Base-by-base conservation (phyloP, 2,888 invertebrate species). In the Hofmannophila pseudospretella region DNA sequence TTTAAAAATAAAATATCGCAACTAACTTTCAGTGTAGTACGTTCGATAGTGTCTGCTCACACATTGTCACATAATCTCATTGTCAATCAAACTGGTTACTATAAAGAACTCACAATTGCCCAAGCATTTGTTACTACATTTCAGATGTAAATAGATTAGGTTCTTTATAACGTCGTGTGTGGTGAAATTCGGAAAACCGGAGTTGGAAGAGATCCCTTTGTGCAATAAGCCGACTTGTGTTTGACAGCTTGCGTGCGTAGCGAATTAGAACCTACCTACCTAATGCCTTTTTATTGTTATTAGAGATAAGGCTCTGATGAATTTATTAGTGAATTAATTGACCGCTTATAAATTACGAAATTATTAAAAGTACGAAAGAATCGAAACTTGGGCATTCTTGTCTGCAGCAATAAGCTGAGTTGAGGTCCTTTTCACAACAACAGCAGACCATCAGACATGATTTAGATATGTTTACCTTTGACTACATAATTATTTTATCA, bases 121-220 rank as follows among this genome's bases (percentile, higher is more conserved):
- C 26, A 40, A 40, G 14, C 29, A 20, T 34, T 37, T 29, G 42
- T 42, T 42, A 28, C 38, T 28, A 32, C 16, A 29, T 25, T 44
- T 42, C 30, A 41, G 35, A 33, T 41, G 36, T 51, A 53, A 53
- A 51, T 45, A 47, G 55, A 51, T 55, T 49, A 51, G 38, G 34
- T 34, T 35, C 41, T 35, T 42, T 34, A 28, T 31, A 29, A n/a
- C 38, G 13, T 26, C 47, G 49, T 52, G 53, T 54, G 55, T 51
- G 54, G 58, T 50, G 51, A 54, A 54, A 53, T 55, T 50, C 33
- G 40, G 41, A 31, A 45, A 49, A 48, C 49, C 47, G 44, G 49
- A 38, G 40, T 23, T 40, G 32, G 36, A 26, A 32, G 38, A 36
- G 40, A 42, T 41, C 40, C 19, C 38, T 41, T 44, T 49, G 40